These are phyloP conservation scores for Suillia variegata DNA, from an alignment of 2,888 invertebrate species.

Conservation along the genomic window DNA sequence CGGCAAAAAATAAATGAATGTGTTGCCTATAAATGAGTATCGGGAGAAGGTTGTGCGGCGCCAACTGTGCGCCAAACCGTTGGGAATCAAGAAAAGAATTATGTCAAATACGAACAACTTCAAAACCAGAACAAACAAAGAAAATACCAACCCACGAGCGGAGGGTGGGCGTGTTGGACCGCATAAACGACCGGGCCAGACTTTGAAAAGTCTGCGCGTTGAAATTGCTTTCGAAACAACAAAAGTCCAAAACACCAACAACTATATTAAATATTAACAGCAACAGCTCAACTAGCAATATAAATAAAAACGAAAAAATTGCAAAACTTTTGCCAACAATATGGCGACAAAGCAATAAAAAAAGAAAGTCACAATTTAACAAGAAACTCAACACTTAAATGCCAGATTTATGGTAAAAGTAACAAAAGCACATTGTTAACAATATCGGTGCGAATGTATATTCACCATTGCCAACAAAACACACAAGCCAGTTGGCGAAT, in stretches of 20 bases:
- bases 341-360: constrained; percentile 24
- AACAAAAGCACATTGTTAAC: background rate
- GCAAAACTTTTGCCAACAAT: constrained; percentile 20
- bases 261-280: constrained; percentile 5
- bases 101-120: constrained; percentile 4
- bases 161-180: no score
- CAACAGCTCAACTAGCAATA: constrained; percentile 7
- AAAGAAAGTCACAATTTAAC: constrained; percentile 15
- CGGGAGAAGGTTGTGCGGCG: no score
- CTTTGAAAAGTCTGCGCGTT: no score
- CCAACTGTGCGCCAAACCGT: no score
- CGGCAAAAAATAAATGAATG: constrained; percentile 19
- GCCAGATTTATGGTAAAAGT: constrained; percentile 18
- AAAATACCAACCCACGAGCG: background rate
- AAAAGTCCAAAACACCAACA: constrained; percentile 2
- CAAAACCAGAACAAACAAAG: background rate
- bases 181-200: no score
- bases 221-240: no score
- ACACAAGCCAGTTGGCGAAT: no score
- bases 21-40: background rate
- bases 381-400: constrained; percentile 16
- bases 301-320: background rate
- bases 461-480: no score
- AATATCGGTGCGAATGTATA: no score
- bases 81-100: constrained; percentile 11